Conservation (phyloP, 2,797 vertebrate genomes). For the Morelia viridis region DNA sequence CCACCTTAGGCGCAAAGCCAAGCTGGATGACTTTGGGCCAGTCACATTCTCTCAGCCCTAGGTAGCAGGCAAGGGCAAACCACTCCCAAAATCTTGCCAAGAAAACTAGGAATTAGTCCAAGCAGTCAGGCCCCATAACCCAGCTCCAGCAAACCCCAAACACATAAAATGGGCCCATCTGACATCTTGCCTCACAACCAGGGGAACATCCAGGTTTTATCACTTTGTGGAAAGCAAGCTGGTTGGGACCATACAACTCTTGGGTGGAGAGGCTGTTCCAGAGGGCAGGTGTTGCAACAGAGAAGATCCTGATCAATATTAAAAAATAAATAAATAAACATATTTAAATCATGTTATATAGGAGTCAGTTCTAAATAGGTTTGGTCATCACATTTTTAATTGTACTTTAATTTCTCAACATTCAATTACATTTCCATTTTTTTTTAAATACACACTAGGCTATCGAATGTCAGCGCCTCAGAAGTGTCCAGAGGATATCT, state of each 20-base stretch:
- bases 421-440: slow-evolving; percentile 17
- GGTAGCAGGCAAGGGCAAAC: no score
- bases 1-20: not conserved
- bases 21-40: no score
- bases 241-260: not conserved
- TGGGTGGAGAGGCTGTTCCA: not conserved
- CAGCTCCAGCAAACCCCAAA: not conserved
- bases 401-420: not conserved
- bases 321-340: not conserved
- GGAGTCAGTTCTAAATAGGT: not conserved
- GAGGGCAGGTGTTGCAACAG: not conserved
- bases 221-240: not conserved
- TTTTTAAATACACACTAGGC: slow-evolving; percentile 72
- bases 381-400: no score
- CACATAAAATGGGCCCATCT: not conserved
- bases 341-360: not conserved
- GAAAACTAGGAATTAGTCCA: no score
- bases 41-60: no score
- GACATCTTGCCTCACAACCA: not conserved
- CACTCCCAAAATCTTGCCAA: no score
- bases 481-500: slow-evolving; percentile 94
- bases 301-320: not conserved
- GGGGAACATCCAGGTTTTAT: not conserved
- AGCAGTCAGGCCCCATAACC: not conserved
- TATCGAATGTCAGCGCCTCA: slow-evolving; percentile 95